Base-by-base conservation (phyloP, 2,888 invertebrate genomes). In the Rhagonycha fulva region DNA sequence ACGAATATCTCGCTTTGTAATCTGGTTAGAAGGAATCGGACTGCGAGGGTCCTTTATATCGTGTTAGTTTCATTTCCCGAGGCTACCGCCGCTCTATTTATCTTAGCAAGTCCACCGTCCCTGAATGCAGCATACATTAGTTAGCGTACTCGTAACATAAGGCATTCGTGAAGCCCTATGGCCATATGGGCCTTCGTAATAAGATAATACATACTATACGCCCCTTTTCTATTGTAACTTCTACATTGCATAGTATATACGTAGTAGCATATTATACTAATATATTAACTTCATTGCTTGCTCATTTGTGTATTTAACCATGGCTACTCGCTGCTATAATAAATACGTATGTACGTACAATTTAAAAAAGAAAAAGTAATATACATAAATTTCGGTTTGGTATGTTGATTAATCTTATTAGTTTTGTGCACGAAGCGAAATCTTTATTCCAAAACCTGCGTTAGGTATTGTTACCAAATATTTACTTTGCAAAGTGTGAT, bases 41-140 rank as follows among this genome's bases (percentile, higher is more conserved):
- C 81, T 80, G 78, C 80, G 79, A 81, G 84, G 86, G 84, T 85
- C 86, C 86, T 86, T 86, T 86, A 86, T 86, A 86, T 87, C 87
- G 86, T 85, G 86, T 86, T 87, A 86, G 85, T 84, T 85, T 85
- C 85, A 82, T 86, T 83, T 84, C 86, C 87, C 78, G 82, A 76
- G 86, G 87, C 86, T 83, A 85, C 84, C 84, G 84, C 85, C 82
- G 84, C 84, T 86, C 86, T 87, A 87, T 87, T 87, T 87, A 87
- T 87, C 87, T 87, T 87, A 82, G 83, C 86, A 85, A 85, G 85
- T 84, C 85, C 83, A 80, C 81, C 81, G 79, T 81, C 82, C 81
- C 81, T 81, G 82, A 82, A 83, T 84, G 83, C 84, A 83, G 84
- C 84, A 85, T 85, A 84, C 83, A 86, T 85, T 85, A 86, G 84